Evolutionary conservation across 2,113 vertebrate genomes (phyloP).

Genomic region (Elaphurus davidianus): DNA sequence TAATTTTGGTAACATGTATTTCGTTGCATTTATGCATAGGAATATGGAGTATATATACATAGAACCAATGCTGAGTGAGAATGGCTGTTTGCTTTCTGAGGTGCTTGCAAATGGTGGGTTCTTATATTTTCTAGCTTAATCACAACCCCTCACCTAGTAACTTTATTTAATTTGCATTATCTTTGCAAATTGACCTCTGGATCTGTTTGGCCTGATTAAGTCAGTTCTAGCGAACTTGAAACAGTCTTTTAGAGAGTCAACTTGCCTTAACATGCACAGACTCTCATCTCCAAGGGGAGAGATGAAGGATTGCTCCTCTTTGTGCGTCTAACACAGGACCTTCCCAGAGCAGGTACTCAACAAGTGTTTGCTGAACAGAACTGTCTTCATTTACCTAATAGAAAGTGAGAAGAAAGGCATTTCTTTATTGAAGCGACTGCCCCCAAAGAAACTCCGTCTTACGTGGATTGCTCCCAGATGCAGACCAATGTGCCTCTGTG

Average conservation of each 20-base stretch:
- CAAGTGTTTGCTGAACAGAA: not conserved
- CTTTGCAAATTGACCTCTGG: not conserved
- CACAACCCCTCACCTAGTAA: not conserved
- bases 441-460: not conserved
- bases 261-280: not conserved
- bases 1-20: not conserved
- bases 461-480: not conserved
- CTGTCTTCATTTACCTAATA: not conserved
- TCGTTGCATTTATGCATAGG: not conserved
- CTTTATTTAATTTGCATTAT: not conserved
- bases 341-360: not conserved
- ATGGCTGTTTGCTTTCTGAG: not conserved
- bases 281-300: not conserved
- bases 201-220: not conserved
- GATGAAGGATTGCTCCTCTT: not conserved
- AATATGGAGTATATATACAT: not conserved
- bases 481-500: not conserved
- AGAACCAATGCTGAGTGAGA: not conserved
- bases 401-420: not conserved
- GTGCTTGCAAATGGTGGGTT: not conserved
- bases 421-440: not conserved
- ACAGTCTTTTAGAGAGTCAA: not conserved
- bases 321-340: not conserved
- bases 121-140: not conserved
- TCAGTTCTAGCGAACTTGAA: not conserved